Base-by-base conservation (phyloP, 2,113 vertebrate species). In the Planiliza haematocheilus region DNA sequence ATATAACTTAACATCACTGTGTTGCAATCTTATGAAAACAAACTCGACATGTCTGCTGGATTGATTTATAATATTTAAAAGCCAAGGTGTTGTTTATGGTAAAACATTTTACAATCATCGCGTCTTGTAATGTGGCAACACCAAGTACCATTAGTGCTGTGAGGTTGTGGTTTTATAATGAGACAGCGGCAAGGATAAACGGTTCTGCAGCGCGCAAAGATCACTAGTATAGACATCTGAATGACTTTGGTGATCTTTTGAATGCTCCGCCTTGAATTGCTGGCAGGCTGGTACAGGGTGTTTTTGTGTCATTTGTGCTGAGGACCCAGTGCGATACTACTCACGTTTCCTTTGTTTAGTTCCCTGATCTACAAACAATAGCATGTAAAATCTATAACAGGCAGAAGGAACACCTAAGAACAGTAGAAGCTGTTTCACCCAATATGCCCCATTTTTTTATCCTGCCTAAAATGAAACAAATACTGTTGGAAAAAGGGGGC, bases 121-220 rank as follows among this genome's bases (percentile, higher is more conserved):
- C 49, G 14, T 49, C 24, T 74, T 63, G 8, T 66, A 64, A 64
- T 53, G 68, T 70, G 51, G 45, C 48, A 59, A 58, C 39, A 52
- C n/a, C 17, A 61, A 69, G 30, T 43, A 69, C n/a, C 9, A 50
- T 48, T 55, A 53, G 10, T 50, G 38, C 39, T 58, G 46, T 57
- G 16, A 56, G 14, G 16, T 20, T 71, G 56, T 51, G 55, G 57
- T 76, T 66, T 66, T 4, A 75, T 52, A 58, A 63, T 69, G 20
- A 45, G 48, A 45, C 17, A 65, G 36, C 18, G 41, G 51, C 14
- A 12, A 56, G 43, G 36, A 60, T 17, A 42, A 51, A 45, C 36
- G 13, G 24, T 50, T 36, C 36, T 55, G 48, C 8, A 52, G 42
- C 58, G 37, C 24, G 34, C 56, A 62, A 14, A 20, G 41, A 50